Base-by-base conservation (phyloP, 37 sponge, comb jelly and placozoan genomes). In the Bolinopsis microptera region DNA sequence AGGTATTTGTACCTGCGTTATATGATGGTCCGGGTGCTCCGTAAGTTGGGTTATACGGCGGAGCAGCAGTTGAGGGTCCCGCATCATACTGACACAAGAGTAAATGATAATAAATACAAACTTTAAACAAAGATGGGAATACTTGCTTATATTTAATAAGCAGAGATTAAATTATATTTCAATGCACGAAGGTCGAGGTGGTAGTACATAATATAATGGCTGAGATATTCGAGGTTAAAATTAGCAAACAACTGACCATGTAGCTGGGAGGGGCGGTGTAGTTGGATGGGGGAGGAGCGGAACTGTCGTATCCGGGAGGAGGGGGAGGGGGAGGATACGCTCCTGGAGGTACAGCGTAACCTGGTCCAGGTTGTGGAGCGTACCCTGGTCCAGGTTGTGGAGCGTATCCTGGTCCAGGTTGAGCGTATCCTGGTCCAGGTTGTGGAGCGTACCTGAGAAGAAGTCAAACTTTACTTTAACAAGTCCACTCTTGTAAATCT, bases 181-280 rank as follows among this genome's bases (percentile, higher is more conserved):
- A n/a, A n/a, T n/a, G n/a, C n/a, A n/a, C n/a, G n/a, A n/a, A n/a
- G 75, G 75, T 5, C 3, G 24, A 28, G 13, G n/a, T 23, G 75
- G 75, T 74, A n/a, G 76, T 74, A n/a, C n/a, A n/a, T n/a, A n/a
- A n/a, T n/a, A n/a, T n/a, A n/a, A n/a, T n/a, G n/a, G n/a, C 68
- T 67, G 68, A 67, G 21, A 21, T 22, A 22, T 13, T 13, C 18
- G 68, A 67, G 18, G 18, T n/a, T n/a, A n/a, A n/a, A n/a, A 74
- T 74, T 74, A n/a, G 27, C 28, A n/a, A 74, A 74, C 35, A 3
- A 82, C 35, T 23, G 13, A 82, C 83, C 38, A 82, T 36, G 38
- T 82, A 82, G 83, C 38, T 82, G 31, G 83, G 83, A 8, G 83
- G 83, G 0, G 90, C 90, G 25, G 90, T 38, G 1, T 39, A 38